Evolutionary conservation across 92 coral and sea anemone genomes (phyloP), one percentile per base, ranked within the genome.

Genomic region (Anthopleura xanthogrammica): DNA sequence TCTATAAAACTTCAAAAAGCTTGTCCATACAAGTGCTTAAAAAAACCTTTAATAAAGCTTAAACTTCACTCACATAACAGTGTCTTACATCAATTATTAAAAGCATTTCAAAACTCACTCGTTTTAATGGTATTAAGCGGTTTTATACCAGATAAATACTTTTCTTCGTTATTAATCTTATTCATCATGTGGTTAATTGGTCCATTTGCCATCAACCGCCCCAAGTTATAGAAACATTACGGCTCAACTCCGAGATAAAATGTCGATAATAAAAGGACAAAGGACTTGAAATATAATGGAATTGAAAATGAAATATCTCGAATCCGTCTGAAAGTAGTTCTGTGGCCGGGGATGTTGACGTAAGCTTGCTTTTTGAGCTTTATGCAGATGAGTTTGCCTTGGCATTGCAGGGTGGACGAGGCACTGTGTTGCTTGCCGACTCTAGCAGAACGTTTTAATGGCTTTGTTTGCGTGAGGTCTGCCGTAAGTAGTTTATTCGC

Each of bases 241-340:
- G 42, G 0, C 42, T 68, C 43, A 68, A n/a, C 16, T 68, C 29
- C 46, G 42, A 23, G 42, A 68, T 68, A 68, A 68, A 23, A 68
- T 3, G 74, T 29, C 43, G 41, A 68, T 36, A 24, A 68, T 19
- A 10, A 24, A 3, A 12, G 74, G 74, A 68, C 74, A 68, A 68
- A 68, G 22, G 74, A 24, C 74, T 23, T 24, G 74, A 68, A 24
- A 68, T 5, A 23, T 68, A 68, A 68, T 68, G 42, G 74, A 68
- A 23, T 68, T 68, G 41, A 68, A 68, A 68, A 36, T 29, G 74
- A 68, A 68, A 68, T 68, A 68, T 68, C 74, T 68, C 29, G 16
- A 68, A 10, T 36, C 7, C 4, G 74, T 23, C 74, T 68, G 41
- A 68, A 68, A 68, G 74, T 5, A 29, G 42, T 29, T 68, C 3